phyloP scores from a whole-genome alignment of 2,113 vertebrate genomes.

The Salvelinus alpinus region DNA sequence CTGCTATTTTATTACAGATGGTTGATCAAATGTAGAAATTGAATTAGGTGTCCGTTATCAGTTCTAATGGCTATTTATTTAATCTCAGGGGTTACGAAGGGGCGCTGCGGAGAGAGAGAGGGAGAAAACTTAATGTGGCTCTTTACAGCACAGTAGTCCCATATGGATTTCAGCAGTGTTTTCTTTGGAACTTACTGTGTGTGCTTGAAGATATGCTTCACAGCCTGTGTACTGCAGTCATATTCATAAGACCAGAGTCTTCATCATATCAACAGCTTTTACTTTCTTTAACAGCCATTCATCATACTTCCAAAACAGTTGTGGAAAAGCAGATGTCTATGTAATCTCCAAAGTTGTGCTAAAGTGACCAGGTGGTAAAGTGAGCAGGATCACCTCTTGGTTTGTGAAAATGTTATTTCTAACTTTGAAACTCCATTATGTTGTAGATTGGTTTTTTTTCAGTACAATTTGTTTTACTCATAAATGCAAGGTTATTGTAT shows the following conservation, averaged over 20 bases:
- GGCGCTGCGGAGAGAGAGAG: neutral
- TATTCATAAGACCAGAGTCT: conserved; percentile 22
- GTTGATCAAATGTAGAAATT: conserved; percentile 64
- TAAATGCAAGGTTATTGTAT: no score
- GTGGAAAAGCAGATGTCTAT: conserved; percentile 15
- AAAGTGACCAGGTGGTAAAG: no score
- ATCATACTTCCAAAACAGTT: conserved; percentile 13
- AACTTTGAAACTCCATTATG: no score
- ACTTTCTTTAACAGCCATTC: conserved; percentile 21
- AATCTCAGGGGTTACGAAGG: conserved; percentile 25
- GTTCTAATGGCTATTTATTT: conserved; percentile 50
- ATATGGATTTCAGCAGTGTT: conserved; percentile 49
- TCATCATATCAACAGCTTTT: conserved; percentile 11
- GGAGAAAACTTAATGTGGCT: conserved; percentile 30
- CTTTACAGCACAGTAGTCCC: conserved; percentile 43
- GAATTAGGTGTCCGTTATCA: conserved; percentile 57
- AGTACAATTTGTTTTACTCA: no score
- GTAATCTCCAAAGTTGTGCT: neutral
- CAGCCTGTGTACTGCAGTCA: conserved; percentile 17
- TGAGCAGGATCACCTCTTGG: no score
- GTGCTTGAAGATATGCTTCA: conserved; percentile 37
- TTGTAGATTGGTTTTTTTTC: no score
- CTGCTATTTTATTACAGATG: conserved; percentile 51
- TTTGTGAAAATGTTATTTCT: no score
- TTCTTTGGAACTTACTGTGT: conserved; percentile 18